Evolutionary conservation across 2,113 vertebrate species (phyloP), one percentile per base, ranked within the genome.

Genomic region (Columba livia): DNA sequence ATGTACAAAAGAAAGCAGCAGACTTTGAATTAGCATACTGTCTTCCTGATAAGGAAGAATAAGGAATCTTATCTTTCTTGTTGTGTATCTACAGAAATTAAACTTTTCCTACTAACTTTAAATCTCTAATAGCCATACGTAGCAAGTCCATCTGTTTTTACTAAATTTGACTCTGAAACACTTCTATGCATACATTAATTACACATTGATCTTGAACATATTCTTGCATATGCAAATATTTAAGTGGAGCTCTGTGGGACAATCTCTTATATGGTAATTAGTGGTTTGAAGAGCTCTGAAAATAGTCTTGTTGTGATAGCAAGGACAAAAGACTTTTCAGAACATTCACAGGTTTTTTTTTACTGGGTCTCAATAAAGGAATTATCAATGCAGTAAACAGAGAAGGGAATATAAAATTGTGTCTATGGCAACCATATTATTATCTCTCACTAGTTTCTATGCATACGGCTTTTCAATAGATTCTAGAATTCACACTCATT

Each of bases 341-440:
- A 94, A 90, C 8, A 70, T 74, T 51, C 62, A 50, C 32, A 40
- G 44, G 53, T 28, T 40, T 48, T 4, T 4, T 8, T 77, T 50
- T 47, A 20, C 38, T 65, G 32, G 32, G 62, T 88, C 91, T 90
- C 69, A 78, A 78, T 69, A 86, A 93, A 83, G 16, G 31, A 85
- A 64, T 90, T 90, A 85, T 64, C 82, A 91, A 64, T 60, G 64
- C 75, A 94, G 56, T 71, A 93, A 91, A 91, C 48, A 92, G n/a
- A 85, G 47, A 85, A 92, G n/a, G 82, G 47, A 85, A 65, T 67
- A 91, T 32, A 48, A 88, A 93, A 95, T 88, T 92, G 94, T 95
- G 92, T 85, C 91, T 96, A 95, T 95, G 74, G 90, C 69, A 96
- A 96, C 88, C 67, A 93, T 86, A 88, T 90, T 92, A 26, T 25